Percentiles rank a stretch among this genome's conserved stretches.
Conservation (phyloP, 1,140 invertebrate species). For the Epicauta chinensis region DNA sequence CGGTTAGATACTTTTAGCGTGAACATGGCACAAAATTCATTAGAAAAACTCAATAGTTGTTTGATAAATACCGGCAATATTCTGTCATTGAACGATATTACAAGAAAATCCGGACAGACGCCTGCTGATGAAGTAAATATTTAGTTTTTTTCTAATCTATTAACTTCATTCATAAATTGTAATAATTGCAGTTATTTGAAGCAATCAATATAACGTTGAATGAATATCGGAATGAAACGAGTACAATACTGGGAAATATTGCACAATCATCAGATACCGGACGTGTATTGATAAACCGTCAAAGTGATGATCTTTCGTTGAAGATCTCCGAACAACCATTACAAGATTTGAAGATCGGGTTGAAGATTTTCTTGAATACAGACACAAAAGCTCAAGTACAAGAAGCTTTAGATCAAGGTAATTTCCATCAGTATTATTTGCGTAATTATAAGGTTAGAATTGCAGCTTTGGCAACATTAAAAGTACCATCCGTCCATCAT, state of each 20-base stretch:
- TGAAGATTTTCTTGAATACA: slow-evolving; percentile 57
- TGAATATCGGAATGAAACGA: slow-evolving; percentile 45
- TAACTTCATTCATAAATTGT: slow-evolving; percentile 30
- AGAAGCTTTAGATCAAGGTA: slow-evolving; percentile 54
- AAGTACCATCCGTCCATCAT: slow-evolving; percentile 63
- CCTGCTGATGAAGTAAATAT: slow-evolving; percentile 79
- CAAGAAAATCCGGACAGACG: slow-evolving; percentile 74
- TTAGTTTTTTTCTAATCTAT: no score
- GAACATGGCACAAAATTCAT: not conserved
- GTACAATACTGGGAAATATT: slow-evolving; percentile 8
- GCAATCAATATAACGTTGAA: slow-evolving; percentile 60
- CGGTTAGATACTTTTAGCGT: no score
- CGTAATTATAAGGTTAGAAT: slow-evolving; percentile 7
- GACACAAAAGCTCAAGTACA: slow-evolving; percentile 47
- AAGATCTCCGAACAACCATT: slow-evolving; percentile 55
- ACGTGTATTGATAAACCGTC: slow-evolving; percentile 41
- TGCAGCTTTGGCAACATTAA: slow-evolving; percentile 60
- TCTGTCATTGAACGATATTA: slow-evolving; percentile 71
- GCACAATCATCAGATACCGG: slow-evolving; percentile 32
- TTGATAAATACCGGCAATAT: slow-evolving; percentile 81
- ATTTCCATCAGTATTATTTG: slow-evolving; percentile 6
- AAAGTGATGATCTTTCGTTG: slow-evolving; percentile 50
- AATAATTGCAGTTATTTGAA: slow-evolving; percentile 55
- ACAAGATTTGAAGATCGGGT: slow-evolving; percentile 57
- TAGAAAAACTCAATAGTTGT: slow-evolving; percentile 17